Base-by-base conservation (phyloP, 2,888 invertebrate species). In the Stenotaenia linearis region DNA sequence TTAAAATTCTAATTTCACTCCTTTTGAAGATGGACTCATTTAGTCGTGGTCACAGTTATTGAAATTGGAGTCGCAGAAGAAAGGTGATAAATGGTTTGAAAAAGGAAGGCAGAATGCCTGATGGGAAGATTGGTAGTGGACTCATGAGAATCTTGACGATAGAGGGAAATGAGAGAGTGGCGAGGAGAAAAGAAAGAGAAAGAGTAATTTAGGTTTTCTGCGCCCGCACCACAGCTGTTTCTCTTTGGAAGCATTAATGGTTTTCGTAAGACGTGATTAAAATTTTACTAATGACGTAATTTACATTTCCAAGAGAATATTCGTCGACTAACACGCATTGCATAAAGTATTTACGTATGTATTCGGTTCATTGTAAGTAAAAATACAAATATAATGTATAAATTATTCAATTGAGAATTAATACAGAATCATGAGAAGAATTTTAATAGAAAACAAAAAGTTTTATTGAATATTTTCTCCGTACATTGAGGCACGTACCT, bases 211-310 rank as follows among this genome's bases (percentile, higher is more conserved):
- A 69, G 78, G 78, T 78, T 78, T 78, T 78, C 78, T 78, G 18
- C 35, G 77, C 40, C 69, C 69, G 69, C 69, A 69, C 69, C 77
- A 77, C 78, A 69, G 78, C 78, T 69, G 69, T 28, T 40, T 77
- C 30, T 40, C 56, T 75, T 35, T 79, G 30, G 37, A 37, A 45
- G 74, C 79, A 79, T 79, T 79, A 79, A 75, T 79, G 79, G 79
- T 79, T 75, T 61, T 75, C 79, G 79, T 75, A 79, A 75, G 75
- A 79, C 79, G 79, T 79, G 79, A 69, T 75, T 79, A 79, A 79
- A 75, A 79, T 79, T 69, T 79, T 50, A 75, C 79, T 79, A 79
- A 79, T 79, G 79, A 79, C 79, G 69, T 74, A 30, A 79, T 79
- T 79, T 75, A 40, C 79, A 79, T 79, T 79, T 79, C 40, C 21